phyloP scores from a whole-genome alignment of 1,140 invertebrate species.

The Drosophila truncata region DNA sequence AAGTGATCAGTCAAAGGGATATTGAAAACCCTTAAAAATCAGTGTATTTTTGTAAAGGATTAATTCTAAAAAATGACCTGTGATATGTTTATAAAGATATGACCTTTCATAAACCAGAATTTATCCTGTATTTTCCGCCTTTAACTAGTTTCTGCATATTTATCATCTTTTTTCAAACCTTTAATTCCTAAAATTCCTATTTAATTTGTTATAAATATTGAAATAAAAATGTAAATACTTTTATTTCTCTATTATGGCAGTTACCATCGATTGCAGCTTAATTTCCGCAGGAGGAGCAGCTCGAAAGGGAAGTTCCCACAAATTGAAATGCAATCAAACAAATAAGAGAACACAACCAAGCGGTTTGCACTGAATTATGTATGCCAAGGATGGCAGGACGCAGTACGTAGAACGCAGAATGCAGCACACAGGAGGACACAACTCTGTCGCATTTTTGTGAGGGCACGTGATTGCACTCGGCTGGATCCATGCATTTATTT shows the following conservation, averaged over 20 bases:
- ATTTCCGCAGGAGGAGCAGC: slow-evolving; percentile 54
- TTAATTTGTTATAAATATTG: neutral
- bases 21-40: neutral
- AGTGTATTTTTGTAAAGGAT: neutral
- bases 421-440: slow-evolving; percentile 13
- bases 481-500: slow-evolving; percentile 67
- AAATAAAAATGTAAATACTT: slow-evolving; percentile 1
- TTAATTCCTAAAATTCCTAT: neutral
- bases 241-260: neutral
- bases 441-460: slow-evolving; percentile 33
- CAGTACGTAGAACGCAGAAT: slow-evolving; percentile 8
- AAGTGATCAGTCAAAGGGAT: neutral
- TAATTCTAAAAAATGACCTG: neutral
- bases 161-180: neutral
- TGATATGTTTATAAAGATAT: neutral
- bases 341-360: slow-evolving; percentile 44
- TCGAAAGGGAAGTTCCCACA: slow-evolving; percentile 20
- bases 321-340: slow-evolving; percentile 68
- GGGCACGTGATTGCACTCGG: slow-evolving; percentile 66
- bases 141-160: neutral
- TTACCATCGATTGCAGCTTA: slow-evolving; percentile 46
- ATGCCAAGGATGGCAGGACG: slow-evolving; percentile 51
- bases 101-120: too few species aligned
- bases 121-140: too few species aligned
- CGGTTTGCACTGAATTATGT: slow-evolving; percentile 56